Base-by-base conservation (phyloP, 30 jellyfish, hydroid and myxozoan genomes). In the Turritopsis dohrnii region DNA sequence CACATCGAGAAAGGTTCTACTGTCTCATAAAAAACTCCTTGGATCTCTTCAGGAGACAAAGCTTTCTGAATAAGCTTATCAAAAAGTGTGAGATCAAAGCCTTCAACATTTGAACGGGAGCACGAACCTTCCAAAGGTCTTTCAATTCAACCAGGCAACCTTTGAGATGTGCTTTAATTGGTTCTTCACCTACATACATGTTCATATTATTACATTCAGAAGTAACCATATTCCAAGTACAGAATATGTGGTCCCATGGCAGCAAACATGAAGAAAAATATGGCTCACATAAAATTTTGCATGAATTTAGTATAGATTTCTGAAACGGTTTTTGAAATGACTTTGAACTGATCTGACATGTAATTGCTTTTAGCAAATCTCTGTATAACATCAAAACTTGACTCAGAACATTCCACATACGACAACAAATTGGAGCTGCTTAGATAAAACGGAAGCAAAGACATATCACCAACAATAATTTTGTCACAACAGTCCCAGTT, bases 1-100 rank as follows among this genome's bases (percentile, higher is more conserved):
- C 95, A 85, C 84, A 90, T 72, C 19, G 97, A 76, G 72, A 74
- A 90, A 1, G 97, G 97, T 53, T 90, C 95, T 18, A 85, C 95
- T 25, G 79, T 89, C 52, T 52, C 31, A 17, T 75, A 71, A 1
- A 26, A 25, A 8, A 92, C 97, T 65, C 69, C 71, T 25, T 82
- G 87, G 23, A 72, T 9, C 21, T 19, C 41, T 1, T 26, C 88
- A 0, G 95, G 95, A 28, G 76, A 52, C 74, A 76, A 53, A 18
- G 95, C 97, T 79, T 79, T 88, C 79, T 84, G 54, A 13, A 89
- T 89, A 5, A 85, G 65, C 1, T 52, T 77, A 81, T 89, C 96
- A 82, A 89, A 89, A 7, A 66, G 79, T 28, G 79, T 72, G 79
- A 89, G 74, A 7, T 84, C 73, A 66, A 89, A 89, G 22, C 84